A percentile compares a stretch with the other conserved stretches of the same genome.
Evolutionary conservation across 2,888 invertebrate species (phyloP).

Genomic region (Macropis europaea): DNA sequence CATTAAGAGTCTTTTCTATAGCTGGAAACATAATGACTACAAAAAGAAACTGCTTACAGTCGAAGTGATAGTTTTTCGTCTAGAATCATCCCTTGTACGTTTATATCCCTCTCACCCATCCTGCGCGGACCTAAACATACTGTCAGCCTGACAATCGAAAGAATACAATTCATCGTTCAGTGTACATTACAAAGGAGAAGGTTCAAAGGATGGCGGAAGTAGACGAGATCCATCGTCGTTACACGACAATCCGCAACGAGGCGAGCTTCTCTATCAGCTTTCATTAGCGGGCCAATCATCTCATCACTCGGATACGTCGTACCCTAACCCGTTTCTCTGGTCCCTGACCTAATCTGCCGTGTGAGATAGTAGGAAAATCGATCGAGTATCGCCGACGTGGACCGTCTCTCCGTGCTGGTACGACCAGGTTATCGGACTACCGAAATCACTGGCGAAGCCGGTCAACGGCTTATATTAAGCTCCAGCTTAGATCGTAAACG

Average conservation of each 20-base stretch:
- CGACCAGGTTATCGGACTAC: constrained; percentile 48
- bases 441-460: constrained; percentile 51
- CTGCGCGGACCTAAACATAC: too few species aligned
- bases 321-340: constrained; percentile 65
- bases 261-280: constrained; percentile 74
- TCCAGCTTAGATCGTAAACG: constrained; percentile 54
- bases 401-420: constrained; percentile 17
- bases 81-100: too few species aligned
- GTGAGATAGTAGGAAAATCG: constrained; percentile 57
- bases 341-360: constrained; percentile 69
- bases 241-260: constrained; percentile 58
- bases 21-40: too few species aligned
- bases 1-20: too few species aligned
- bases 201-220: constrained; percentile 58
- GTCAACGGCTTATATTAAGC: constrained; percentile 56
- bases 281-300: constrained; percentile 78
- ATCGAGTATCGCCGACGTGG: constrained; percentile 49
- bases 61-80: too few species aligned
- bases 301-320: constrained; percentile 70
- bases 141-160: too few species aligned
- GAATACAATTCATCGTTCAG: too few species aligned
- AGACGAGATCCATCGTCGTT: constrained; percentile 60
- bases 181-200: neutral
- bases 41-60: too few species aligned
- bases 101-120: too few species aligned